Base-by-base conservation (phyloP, 1,140 invertebrate genomes). In the Leptopilina clavipes region DNA sequence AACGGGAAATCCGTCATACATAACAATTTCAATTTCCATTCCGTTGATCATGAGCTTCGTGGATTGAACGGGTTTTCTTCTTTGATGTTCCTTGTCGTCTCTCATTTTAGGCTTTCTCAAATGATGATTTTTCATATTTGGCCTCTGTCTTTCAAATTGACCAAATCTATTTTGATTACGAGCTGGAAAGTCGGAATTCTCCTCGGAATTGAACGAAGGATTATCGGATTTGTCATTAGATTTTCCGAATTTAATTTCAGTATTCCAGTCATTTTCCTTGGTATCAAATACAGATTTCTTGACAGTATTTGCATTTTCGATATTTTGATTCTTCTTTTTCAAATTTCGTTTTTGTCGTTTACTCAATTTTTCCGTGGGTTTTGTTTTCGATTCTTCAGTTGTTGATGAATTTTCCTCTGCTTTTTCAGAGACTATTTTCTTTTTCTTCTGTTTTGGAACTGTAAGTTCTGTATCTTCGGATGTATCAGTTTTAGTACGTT, bases 1-100 rank as follows among this genome's bases (percentile, higher is more conserved):
- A 0, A 95, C 90, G 31, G 93, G 93, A 83, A 94, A 95, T 18
- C 94, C 94, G 87, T 95, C 93, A 87, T 91, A 93, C 76, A 92
- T 92, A 0, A 92, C 89, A 22, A 95, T 86, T 82, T 94, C 91
- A 45, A 94, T 83, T 82, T 93, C 91, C 82, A 92, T 88, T 59
- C 94, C 93, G 90, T 94, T 93, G 10, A 95, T 92, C 14, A 91
- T 91, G 5, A 93, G 88, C 83, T 91, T 93, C 44, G 89, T 89
- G 10, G 82, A 72, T 59, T 89, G 88, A 79, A 82, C 85, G 73
- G 90, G 89, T 86, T 93, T 93, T 82, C 92, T 90, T 31, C 91
- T 87, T 76, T 83, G 84, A 56, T 88, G 90, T 75, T 88, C 89
- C 79, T 82, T 82, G 77, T 87, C 85, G 70, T 90, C 88, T 14